A percentile compares a stretch with the other conserved stretches of the same genome.
These are phyloP conservation scores for Pseudomyrmex sp. DNA, from an alignment of 1,140 invertebrate genomes.

Conservation along the genomic window DNA sequence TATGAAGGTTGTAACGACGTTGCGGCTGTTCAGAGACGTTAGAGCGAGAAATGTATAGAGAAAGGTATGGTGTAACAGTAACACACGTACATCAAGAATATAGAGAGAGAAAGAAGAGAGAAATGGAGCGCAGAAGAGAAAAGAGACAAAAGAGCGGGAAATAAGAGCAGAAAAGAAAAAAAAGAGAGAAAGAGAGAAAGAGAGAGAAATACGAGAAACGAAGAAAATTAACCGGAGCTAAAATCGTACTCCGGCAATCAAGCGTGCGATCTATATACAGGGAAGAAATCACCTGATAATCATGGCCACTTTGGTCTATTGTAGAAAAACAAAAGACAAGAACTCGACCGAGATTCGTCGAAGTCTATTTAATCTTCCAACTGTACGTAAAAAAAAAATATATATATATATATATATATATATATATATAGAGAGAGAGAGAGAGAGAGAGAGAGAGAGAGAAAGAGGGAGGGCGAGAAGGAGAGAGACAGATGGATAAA, in stretches of 20 bases:
- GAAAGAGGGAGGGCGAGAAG: too few relatives aligned
- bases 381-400: not conserved
- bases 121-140: not conserved
- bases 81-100: slow-evolving; percentile 1
- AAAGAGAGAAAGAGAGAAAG: slow-evolving; percentile 7
- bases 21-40: slow-evolving; percentile 32
- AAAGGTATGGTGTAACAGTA: slow-evolving; percentile 18
- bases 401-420: slow-evolving; percentile 12
- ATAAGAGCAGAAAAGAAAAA: not conserved
- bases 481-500: not conserved
- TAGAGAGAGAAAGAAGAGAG: not conserved
- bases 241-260: slow-evolving; percentile 21
- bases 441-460: too few relatives aligned
- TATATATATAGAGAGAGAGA: too few relatives aligned
- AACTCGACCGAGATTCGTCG: slow-evolving; percentile 12
- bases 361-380: slow-evolving; percentile 19
- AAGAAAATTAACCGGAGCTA: slow-evolving; percentile 13
- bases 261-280: slow-evolving; percentile 3
- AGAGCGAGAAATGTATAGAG: slow-evolving; percentile 52
- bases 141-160: not conserved
- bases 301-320: not conserved
- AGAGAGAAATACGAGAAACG: not conserved
- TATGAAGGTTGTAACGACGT: slow-evolving; percentile 59
- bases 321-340: slow-evolving; percentile 4
- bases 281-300: slow-evolving; percentile 29